phyloP scores from a whole-genome alignment of 2,797 vertebrate genomes.

The Sebastes umbrosus region DNA sequence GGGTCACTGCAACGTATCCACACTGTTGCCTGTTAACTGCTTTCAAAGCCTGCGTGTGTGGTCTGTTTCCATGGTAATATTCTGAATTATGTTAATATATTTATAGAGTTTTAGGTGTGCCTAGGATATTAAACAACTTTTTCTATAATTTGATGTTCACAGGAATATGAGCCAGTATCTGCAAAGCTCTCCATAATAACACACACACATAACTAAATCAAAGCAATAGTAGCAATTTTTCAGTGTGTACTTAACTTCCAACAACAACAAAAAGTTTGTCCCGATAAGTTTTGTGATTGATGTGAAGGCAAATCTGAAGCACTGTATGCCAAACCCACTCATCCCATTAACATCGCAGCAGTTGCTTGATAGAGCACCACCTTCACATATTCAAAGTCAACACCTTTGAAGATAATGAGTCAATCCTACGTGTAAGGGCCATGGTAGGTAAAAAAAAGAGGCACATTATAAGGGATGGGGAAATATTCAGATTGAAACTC shows the following conservation, averaged over 20 bases:
- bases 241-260: background rate
- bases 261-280: background rate
- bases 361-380: background rate
- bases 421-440: background rate
- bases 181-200: slow-evolving; percentile 12
- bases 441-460: too few species aligned
- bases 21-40: background rate
- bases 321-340: background rate
- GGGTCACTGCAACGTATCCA: background rate
- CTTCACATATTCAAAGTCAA: background rate
- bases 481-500: too few species aligned
- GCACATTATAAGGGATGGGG: too few species aligned
- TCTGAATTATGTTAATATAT: slow-evolving; percentile 54
- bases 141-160: slow-evolving; percentile 30
- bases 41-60: slow-evolving; percentile 6
- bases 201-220: background rate
- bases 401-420: background rate
- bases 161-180: slow-evolving; percentile 22
- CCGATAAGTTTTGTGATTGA: background rate
- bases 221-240: background rate
- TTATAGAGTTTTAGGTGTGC: slow-evolving; percentile 47
- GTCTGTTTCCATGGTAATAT: slow-evolving; percentile 44
- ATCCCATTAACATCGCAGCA: background rate
- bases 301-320: background rate
- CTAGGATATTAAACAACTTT: slow-evolving; percentile 24